phyloP scores from a whole-genome alignment of 2,888 invertebrate species.

The Acleris holmiana region DNA sequence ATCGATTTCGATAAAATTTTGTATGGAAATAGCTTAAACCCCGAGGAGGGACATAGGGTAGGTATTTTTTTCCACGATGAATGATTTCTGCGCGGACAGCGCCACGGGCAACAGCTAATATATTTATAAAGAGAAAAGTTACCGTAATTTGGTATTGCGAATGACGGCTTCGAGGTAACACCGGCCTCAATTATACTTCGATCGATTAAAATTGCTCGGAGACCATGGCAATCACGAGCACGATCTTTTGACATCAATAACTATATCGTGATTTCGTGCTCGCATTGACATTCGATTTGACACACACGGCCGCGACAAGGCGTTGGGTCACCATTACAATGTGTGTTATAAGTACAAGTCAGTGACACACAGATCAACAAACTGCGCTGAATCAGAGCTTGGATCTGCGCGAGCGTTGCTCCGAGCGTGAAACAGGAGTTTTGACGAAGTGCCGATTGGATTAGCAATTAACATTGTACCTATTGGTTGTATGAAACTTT shows the following conservation, averaged over 20 bases:
- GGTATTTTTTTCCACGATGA: no score
- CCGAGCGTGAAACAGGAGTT: neutral
- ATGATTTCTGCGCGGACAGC: no score
- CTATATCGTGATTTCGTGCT: neutral
- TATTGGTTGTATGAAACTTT: no score
- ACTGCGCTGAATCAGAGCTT: slow-evolving; percentile 26
- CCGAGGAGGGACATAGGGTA: no score
- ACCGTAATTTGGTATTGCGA: no score
- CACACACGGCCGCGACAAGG: neutral
- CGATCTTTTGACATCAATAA: slow-evolving; percentile 6
- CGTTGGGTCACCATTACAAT: slow-evolving; percentile 25
- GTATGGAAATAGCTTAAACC: no score
- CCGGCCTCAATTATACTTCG: neutral
- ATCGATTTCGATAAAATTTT: no score
- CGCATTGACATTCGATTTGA: slow-evolving; percentile 1
- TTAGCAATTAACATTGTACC: neutral
- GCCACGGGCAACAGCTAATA: no score
- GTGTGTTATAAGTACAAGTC: slow-evolving; percentile 23
- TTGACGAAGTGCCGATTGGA: neutral
- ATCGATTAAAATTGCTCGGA: neutral
- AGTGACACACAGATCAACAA: slow-evolving; percentile 34
- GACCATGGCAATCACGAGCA: neutral
- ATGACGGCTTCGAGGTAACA: neutral
- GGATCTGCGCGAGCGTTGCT: slow-evolving; percentile 17
- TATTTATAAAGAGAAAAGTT: no score